Conservation (phyloP, 2,888 invertebrate genomes). For the Thecophora atra region DNA sequence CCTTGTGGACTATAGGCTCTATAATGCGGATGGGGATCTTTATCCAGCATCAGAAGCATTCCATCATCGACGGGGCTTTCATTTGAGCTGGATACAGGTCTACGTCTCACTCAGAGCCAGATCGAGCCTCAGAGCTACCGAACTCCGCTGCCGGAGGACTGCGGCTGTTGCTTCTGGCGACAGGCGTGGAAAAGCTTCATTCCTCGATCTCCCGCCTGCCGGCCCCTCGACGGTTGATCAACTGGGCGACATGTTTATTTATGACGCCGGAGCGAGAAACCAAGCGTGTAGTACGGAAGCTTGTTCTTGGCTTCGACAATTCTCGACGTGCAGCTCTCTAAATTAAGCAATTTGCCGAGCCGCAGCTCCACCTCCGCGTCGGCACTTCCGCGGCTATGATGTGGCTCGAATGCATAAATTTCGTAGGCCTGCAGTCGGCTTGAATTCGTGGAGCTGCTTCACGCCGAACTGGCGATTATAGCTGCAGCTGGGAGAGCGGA, state of each 20-base stretch:
- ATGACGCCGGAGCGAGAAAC: background rate
- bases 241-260: background rate
- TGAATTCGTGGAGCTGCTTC: background rate
- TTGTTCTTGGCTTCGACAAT: background rate
- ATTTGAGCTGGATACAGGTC: too few relatives aligned
- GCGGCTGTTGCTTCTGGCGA: background rate
- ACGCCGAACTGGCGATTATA: slow-evolving; percentile 26
- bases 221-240: background rate
- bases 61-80: too few relatives aligned
- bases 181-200: background rate
- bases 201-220: background rate
- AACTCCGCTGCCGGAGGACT: too few relatives aligned
- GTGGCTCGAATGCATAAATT: slow-evolving; percentile 64
- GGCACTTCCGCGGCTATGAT: slow-evolving; percentile 64
- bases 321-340: background rate
- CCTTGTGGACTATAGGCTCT: too few relatives aligned
- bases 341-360: slow-evolving; percentile 34
- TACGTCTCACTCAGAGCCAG: background rate
- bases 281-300: background rate
- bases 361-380: slow-evolving; percentile 55
- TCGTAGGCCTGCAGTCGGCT: slow-evolving; percentile 34
- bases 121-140: too few relatives aligned
- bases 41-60: too few relatives aligned
- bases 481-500: slow-evolving; percentile 43
- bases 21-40: too few relatives aligned